These are phyloP conservation scores for Contarinia nasturtii DNA, from an alignment of 1,140 invertebrate genomes.

Conservation along the genomic window DNA sequence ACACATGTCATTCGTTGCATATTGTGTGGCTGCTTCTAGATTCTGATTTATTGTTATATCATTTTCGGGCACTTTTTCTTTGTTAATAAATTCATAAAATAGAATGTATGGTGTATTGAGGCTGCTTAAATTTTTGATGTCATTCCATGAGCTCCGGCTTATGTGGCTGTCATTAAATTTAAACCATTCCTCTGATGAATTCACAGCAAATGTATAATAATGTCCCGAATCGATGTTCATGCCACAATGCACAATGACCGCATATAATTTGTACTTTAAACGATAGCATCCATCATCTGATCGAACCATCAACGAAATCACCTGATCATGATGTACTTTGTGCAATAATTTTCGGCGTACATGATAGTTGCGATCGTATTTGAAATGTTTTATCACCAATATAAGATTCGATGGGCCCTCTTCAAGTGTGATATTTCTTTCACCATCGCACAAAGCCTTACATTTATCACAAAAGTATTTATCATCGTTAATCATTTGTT, in stretches of 20 bases:
- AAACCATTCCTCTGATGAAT: constrained; percentile 45
- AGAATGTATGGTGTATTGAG: constrained; percentile 67
- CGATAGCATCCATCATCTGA: constrained; percentile 14
- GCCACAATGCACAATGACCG: constrained; percentile 67
- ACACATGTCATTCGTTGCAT: too few species aligned
- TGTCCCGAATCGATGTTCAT: constrained; percentile 66
- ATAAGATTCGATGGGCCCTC: constrained; percentile 56
- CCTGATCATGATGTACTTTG: constrained; percentile 39
- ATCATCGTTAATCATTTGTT: constrained; percentile 61
- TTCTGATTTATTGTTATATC: too few species aligned
- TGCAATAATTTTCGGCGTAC: constrained; percentile 53
- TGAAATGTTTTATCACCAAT: constrained; percentile 62
- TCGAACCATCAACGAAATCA: constrained; percentile 27
- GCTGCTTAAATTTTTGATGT: constrained; percentile 39
- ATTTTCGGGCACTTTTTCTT: too few species aligned
- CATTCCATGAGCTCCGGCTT: constrained; percentile 33
- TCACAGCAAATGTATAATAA: constrained; percentile 58
- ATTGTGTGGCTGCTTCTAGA: too few species aligned
- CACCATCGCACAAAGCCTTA: constrained; percentile 50
- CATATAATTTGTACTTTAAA: constrained; percentile 47
- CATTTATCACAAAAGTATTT: constrained; percentile 65
- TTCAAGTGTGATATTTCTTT: constrained; percentile 48
- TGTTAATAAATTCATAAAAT: constrained; percentile 35
- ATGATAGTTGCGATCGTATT: constrained; percentile 48
- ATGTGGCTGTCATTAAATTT: constrained; percentile 64